Evolutionary conservation across 2,888 invertebrate genomes (phyloP), one percentile per base, ranked within the genome.

Genomic region (Phengaris alcon): DNA sequence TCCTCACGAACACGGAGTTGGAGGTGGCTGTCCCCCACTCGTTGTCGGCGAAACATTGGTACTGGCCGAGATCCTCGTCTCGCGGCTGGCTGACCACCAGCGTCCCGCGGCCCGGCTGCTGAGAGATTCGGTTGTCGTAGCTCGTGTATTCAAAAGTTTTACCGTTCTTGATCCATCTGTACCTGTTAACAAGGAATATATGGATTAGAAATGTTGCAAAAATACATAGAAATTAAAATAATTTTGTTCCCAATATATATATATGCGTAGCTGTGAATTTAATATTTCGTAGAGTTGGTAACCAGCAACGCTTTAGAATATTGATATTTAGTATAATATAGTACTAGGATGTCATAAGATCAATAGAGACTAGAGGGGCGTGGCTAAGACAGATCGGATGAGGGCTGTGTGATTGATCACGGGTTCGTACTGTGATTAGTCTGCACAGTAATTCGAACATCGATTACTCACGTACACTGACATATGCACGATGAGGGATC

Each of bases 111-210:
- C 98, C 98, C 0, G 98, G 97, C 85, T 98, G 98, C 85, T 98
- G 98, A 2, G 97, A 97, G 88, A 99, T 98, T 81, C 99, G 96
- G 85, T 97, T 97, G 89, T 98, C 99, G 90, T 99, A 98, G 51
- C 97, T 97, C 86, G 97, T 97, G 95, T 98, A 99, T 81, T 98
- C 96, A 93, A 99, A 99, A n/a, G 95, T 94, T 84, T 98, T 97
- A 75, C 98, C 99, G 94, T 99, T 99, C 89, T 99, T 99, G 79
- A 97, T 95, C 99, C 99, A 99, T 84, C 95, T 95, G 87, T 97
- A 97, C 83, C 97, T 97, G 91, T 85, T 79, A 76, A 59, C 79
- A 77, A 82, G 80, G 81, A 83, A 81, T 77, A 80, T 59, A 59
- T 44, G 76, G 35, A 12, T 64, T 64, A 64, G 35, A 59, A 15